phyloP scores from a whole-genome alignment of 2,113 vertebrate species.

The Ranitomeya imitator region DNA sequence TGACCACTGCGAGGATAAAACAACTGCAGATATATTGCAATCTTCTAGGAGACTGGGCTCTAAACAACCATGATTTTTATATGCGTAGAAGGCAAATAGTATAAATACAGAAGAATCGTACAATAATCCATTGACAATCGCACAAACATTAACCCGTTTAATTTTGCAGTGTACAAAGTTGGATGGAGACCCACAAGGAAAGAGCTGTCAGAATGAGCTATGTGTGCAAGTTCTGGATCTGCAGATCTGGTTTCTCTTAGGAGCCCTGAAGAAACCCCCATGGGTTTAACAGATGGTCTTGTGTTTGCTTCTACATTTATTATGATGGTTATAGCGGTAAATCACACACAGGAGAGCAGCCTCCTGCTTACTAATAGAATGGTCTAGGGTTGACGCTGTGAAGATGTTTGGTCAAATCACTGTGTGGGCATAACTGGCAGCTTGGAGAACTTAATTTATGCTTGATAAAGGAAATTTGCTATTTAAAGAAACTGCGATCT shows the following conservation, averaged over 20 bases:
- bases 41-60: neutral
- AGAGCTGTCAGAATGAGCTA: conserved; percentile 21
- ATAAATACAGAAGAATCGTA: neutral
- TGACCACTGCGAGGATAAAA: neutral
- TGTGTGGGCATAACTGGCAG: neutral
- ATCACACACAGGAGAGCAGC: conserved; percentile 29
- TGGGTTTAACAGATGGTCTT: conserved; percentile 52
- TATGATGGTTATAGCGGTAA: conserved; percentile 35
- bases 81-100: neutral
- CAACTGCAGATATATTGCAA: neutral
- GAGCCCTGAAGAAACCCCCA: conserved; percentile 41
- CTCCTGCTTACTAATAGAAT: conserved; percentile 29
- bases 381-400: conserved; percentile 9
- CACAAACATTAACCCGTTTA: neutral
- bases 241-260: conserved; percentile 23
- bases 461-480: conserved; percentile 1
- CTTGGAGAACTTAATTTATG: neutral
- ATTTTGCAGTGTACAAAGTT: neutral
- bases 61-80: neutral
- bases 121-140: neutral
- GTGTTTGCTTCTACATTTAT: conserved; percentile 28
- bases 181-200: conserved; percentile 31
- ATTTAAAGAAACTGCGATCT: neutral
- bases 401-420: conserved; percentile 13
- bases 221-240: conserved; percentile 15